These are phyloP conservation scores for Onychostruthus taczanowskii DNA, from an alignment of 2,113 vertebrate species.

Conservation along the genomic window DNA sequence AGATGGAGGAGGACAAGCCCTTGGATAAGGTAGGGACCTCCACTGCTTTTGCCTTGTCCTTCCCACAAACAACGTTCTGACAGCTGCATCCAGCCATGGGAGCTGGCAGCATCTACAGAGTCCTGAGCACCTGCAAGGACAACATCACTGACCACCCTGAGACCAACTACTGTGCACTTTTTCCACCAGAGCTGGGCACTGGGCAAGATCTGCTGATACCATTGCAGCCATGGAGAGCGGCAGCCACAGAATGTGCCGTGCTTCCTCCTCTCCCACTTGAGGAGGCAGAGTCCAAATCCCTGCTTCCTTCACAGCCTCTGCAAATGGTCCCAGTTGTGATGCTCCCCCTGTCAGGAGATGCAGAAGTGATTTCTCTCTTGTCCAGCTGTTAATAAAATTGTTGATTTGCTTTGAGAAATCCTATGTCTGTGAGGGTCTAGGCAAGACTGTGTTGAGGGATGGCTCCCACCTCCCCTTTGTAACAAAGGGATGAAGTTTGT, in stretches of 20 bases:
- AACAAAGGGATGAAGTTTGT: background rate
- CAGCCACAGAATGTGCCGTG: accelerated
- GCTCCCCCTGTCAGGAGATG: background rate
- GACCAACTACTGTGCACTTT: background rate
- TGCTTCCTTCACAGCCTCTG: background rate
- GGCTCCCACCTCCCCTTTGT: background rate
- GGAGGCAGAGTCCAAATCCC: background rate
- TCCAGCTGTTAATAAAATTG: background rate
- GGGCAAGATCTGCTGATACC: background rate
- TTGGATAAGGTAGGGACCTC: background rate
- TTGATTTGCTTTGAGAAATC: background rate
- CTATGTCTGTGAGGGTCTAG: background rate
- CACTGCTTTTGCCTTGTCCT: background rate
- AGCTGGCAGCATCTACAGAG: accelerated
- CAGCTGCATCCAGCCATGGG: background rate
- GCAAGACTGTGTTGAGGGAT: background rate
- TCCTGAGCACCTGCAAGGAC: background rate
- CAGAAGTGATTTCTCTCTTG: background rate
- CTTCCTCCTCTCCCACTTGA: background rate
- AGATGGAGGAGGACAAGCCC: background rate
- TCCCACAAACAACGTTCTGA: background rate
- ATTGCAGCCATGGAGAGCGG: background rate
- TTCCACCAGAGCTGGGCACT: background rate
- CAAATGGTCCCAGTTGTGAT: background rate
- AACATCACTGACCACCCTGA: accelerated